These are phyloP conservation scores for Mamestra brassicae DNA, from an alignment of 2,888 invertebrate species.

Conservation along the genomic window DNA sequence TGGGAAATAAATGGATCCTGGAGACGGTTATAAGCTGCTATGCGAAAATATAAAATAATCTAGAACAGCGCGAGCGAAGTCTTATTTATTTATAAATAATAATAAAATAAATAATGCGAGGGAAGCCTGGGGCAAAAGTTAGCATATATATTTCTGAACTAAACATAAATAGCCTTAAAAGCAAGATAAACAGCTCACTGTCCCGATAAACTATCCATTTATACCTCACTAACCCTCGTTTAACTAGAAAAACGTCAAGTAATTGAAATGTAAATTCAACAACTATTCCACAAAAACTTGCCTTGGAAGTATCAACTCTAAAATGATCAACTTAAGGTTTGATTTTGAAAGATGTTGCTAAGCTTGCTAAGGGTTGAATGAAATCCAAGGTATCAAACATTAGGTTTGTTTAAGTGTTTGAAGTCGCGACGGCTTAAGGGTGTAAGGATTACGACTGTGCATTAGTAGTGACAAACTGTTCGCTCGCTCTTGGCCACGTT, in stretches of 20 bases:
- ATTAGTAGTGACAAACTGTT: constrained; percentile 16
- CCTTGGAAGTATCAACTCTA: constrained; percentile 16
- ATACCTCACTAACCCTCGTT: constrained; percentile 17
- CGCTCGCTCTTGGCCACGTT: no score
- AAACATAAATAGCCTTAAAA: neutral
- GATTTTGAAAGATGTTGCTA: neutral
- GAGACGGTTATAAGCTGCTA: no score
- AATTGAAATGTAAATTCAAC: constrained; percentile 69
- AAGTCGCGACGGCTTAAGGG: constrained; percentile 18
- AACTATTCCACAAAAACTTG: constrained; percentile 25
- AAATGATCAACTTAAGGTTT: neutral
- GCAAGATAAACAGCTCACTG: constrained; percentile 18
- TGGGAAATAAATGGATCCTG: no score
- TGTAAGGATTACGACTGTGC: constrained; percentile 21
- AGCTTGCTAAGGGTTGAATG: constrained; percentile 20
- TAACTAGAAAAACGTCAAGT: constrained; percentile 65
- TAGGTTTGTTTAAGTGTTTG: constrained; percentile 33
- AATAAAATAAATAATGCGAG: no score
- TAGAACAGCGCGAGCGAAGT: no score
- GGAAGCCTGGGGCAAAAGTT: no score
- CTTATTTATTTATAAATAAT: no score
- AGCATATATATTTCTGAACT: neutral
- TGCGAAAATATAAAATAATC: no score
- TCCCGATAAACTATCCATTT: constrained; percentile 34
- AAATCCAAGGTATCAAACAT: constrained; percentile 41